Conservation (phyloP, 2,888 invertebrate species). For the Patella ulyssiponensis region DNA sequence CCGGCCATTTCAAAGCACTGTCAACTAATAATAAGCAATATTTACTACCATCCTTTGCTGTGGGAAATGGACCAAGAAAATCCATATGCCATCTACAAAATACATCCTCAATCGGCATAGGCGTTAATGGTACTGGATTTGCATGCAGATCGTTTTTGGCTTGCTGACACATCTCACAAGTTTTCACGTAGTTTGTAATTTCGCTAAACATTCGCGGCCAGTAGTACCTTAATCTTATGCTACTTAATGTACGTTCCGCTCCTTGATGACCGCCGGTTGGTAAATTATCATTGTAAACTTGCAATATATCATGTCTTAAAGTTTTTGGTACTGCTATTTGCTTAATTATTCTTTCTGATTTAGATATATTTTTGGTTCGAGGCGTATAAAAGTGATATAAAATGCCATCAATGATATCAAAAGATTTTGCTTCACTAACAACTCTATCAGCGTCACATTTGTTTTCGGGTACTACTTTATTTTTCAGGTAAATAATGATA, state of each 20-base stretch:
- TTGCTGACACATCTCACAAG: too few species aligned
- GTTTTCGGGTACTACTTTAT: too few species aligned
- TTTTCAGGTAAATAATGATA: too few species aligned
- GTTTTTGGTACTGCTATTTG: slow-evolving; percentile 23
- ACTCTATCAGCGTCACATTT: too few species aligned
- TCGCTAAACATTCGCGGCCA: slow-evolving; percentile 32
- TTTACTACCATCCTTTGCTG: too few species aligned
- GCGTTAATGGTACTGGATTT: too few species aligned
- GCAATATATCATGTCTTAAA: slow-evolving; percentile 28
- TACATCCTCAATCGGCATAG: too few species aligned
- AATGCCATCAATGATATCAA: neutral
- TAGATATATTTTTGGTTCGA: slow-evolving; percentile 12
- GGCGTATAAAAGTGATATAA: slow-evolving; percentile 21
- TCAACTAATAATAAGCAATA: too few species aligned
- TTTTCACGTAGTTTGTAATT: slow-evolving; percentile 23
- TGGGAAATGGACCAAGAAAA: too few species aligned
- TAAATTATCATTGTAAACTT: slow-evolving; percentile 24
- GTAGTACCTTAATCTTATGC: slow-evolving; percentile 27
- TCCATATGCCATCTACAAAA: too few species aligned
- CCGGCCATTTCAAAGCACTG: slow-evolving; percentile 13
- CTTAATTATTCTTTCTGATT: slow-evolving; percentile 9
- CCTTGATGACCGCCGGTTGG: slow-evolving; percentile 28
- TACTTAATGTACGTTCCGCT: slow-evolving; percentile 17
- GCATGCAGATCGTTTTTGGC: too few species aligned
- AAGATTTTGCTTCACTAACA: slow-evolving; percentile 6